phyloP scores from a whole-genome alignment of 2,888 invertebrate genomes.

The Calliopum simillimum region DNA sequence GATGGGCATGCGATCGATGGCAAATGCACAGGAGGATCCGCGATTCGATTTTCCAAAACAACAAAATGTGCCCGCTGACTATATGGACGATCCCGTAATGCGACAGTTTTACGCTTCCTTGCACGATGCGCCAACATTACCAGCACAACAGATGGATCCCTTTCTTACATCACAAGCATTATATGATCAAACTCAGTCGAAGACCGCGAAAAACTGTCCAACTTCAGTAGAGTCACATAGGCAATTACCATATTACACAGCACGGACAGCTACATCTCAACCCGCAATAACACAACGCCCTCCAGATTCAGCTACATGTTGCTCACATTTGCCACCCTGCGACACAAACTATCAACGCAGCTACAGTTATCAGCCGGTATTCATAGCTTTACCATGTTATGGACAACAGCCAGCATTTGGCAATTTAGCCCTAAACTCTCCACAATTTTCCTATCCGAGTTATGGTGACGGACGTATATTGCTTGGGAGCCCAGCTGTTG shows the following conservation, averaged over 20 bases:
- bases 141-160: background rate
- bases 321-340: constrained; percentile 6
- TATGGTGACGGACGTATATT: too few relatives aligned
- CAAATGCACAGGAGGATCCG: background rate
- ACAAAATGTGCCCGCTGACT: constrained; percentile 23
- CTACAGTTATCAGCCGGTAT: constrained; percentile 53
- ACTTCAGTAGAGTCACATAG: too few relatives aligned
- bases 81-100: constrained; percentile 57
- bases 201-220: too few relatives aligned
- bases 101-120: constrained; percentile 52
- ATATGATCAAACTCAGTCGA: background rate
- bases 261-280: background rate
- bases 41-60: background rate
- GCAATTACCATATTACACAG: background rate
- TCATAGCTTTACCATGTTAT: constrained; percentile 57
- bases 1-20: constrained; percentile 2
- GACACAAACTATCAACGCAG: constrained; percentile 32
- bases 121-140: constrained; percentile 18
- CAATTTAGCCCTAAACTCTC: background rate
- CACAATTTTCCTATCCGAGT: too few relatives aligned
- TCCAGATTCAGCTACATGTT: background rate
- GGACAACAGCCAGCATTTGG: constrained; percentile 42
- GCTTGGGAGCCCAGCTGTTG: too few relatives aligned
- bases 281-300: background rate
- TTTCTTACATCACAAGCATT: background rate